A percentile compares a stretch with the other conserved stretches of the same genome.
These are phyloP conservation scores for Drosophila gunungcola DNA, from an alignment of 1,140 invertebrate species.

Conservation along the genomic window DNA sequence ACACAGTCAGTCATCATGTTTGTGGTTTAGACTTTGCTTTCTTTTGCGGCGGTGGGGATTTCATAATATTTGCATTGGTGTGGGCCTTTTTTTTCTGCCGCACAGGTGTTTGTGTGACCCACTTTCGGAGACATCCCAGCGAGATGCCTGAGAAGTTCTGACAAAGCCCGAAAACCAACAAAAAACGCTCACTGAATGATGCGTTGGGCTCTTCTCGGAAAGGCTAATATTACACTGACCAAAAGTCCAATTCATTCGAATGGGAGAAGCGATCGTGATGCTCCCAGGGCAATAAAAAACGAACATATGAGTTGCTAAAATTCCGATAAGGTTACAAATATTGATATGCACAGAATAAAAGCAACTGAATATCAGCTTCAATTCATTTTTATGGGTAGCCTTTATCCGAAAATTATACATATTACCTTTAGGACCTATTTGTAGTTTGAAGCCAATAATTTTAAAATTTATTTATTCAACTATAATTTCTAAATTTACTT, in stretches of 20 bases:
- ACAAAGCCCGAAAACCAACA: slow-evolving; percentile 24
- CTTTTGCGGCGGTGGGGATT: slow-evolving; percentile 54
- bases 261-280: slow-evolving; percentile 15
- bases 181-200: slow-evolving; percentile 56
- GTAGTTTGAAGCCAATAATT: no score
- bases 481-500: no score
- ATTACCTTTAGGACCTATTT: no score
- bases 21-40: slow-evolving; percentile 50
- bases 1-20: slow-evolving; percentile 44
- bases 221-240: slow-evolving; percentile 48
- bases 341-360: no score
- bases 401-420: no score
- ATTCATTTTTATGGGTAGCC: no score
- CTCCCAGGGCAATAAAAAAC: slow-evolving; percentile 11
- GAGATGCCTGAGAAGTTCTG: slow-evolving; percentile 70
- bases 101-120: slow-evolving; percentile 74
- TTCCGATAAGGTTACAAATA: neutral
- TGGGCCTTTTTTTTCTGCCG: slow-evolving; percentile 47
- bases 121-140: slow-evolving; percentile 37
- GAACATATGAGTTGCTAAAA: neutral
- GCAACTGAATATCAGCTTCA: no score
- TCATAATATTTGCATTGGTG: slow-evolving; percentile 75
- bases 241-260: slow-evolving; percentile 31
- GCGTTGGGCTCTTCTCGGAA: slow-evolving; percentile 61
- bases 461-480: no score